Base-by-base conservation (phyloP, 2,797 vertebrate species). In the Lerista edwardsae region DNA sequence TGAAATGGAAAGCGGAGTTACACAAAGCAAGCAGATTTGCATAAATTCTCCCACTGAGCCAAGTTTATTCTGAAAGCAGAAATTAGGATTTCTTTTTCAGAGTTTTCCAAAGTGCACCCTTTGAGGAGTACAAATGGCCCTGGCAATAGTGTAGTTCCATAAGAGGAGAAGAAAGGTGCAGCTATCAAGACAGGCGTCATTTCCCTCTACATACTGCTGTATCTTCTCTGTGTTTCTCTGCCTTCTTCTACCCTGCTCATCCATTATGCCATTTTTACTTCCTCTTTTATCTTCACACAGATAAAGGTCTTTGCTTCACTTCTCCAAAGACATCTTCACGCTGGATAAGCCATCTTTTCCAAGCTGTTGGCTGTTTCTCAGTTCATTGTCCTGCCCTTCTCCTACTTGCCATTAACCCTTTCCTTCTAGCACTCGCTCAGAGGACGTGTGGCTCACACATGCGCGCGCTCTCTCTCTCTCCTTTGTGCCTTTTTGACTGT, bases 271-370 rank as follows among this genome's bases (percentile, higher is more conserved):
- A 92, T 92, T 94, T 89, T 93, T 89, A 89, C 93, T 92, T 91
- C 85, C 92, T 93, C 86, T 92, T 95, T 95, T 96, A 90, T 96
- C 91, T 96, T 96, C 93, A 94, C 93, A 94, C 98, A 99, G 98
- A 99, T 99, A 99, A 99, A 94, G 97, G 96, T 97, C 94, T 98
- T 97, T 97, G 96, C 97, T 96, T 96, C 97, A 96, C 95, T 96
- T 97, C 94, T 96, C 79, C 95, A 96, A 96, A 97, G 98, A 98
- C 94, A 95, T 94, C 96, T 96, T 95, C 97, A 82, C 89, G 96
- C 96, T 97, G 98, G 98, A 97, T 94, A 93, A 88, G 93, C 95
- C 93, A 92, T 94, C 94, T 97, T 94, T 68, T 97, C 94, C 96
- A 95, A 96, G 95, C 95, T 97, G 95, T 96, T 95, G 97, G 94